phyloP scores from a whole-genome alignment of 2,797 vertebrate species.

The Meriones psammophilus region DNA sequence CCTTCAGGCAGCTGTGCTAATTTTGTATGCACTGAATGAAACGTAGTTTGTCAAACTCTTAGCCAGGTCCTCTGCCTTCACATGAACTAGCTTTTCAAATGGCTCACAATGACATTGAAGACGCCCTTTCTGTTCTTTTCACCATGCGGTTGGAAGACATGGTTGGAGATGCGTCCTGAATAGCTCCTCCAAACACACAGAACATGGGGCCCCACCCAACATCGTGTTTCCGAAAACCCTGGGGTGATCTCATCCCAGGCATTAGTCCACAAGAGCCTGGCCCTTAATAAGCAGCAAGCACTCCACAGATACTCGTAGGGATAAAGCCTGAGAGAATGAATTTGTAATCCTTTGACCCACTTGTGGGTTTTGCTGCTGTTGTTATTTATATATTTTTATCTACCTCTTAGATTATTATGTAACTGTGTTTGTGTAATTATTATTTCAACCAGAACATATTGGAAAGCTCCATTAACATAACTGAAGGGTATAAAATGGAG shows the following conservation, averaged over 20 bases:
- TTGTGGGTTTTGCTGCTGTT: slow-evolving; percentile 51
- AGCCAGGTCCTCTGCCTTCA: slow-evolving; percentile 65
- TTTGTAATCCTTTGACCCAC: slow-evolving; percentile 74
- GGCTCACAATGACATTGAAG: slow-evolving; percentile 42
- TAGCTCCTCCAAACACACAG: neutral
- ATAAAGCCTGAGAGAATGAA: slow-evolving; percentile 40
- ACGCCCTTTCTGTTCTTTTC: slow-evolving; percentile 13
- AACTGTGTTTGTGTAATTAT: slow-evolving; percentile 76
- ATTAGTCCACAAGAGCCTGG: neutral
- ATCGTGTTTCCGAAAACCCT: slow-evolving; percentile 38
- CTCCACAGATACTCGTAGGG: slow-evolving; percentile 7
- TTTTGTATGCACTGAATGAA: slow-evolving; percentile 65
- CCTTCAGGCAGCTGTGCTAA: slow-evolving; percentile 59
- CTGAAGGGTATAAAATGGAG: slow-evolving; percentile 83
- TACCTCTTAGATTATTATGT: slow-evolving; percentile 74
- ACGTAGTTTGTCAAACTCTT: slow-evolving; percentile 70
- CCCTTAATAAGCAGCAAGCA: neutral
- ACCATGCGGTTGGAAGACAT: neutral
- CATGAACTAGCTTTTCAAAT: slow-evolving; percentile 58
- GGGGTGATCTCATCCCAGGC: neutral
- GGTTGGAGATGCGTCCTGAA: neutral
- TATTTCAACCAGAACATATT: slow-evolving; percentile 79
- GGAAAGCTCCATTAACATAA: slow-evolving; percentile 84
- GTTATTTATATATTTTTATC: slow-evolving; percentile 72
- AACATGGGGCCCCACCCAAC: neutral